phyloP scores from a whole-genome alignment of 2,797 vertebrate genomes.

The Arrhamphus sclerolepis region DNA sequence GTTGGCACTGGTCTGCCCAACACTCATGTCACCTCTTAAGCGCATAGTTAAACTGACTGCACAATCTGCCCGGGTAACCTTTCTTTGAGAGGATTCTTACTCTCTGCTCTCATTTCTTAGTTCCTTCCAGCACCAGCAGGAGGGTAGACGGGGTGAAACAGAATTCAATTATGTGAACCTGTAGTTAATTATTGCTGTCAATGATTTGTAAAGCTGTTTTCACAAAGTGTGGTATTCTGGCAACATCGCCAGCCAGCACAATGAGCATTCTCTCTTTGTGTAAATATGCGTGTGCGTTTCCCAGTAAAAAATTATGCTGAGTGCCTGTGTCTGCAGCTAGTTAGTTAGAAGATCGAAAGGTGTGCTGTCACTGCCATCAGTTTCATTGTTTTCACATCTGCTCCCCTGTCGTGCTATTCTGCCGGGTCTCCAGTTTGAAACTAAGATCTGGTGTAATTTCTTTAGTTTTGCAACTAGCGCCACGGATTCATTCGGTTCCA shows the following conservation, averaged over 20 bases:
- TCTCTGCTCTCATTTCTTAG: conserved; percentile 44
- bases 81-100: conserved; percentile 53
- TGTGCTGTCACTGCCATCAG: conserved; percentile 29
- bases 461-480: conserved; percentile 9
- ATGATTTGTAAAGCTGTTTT: conserved; percentile 78
- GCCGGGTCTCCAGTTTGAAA: background rate
- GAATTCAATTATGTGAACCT: conserved; percentile 75
- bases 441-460: background rate
- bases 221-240: conserved; percentile 77
- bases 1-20: conserved; percentile 56
- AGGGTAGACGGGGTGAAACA: conserved; percentile 49
- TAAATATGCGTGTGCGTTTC: conserved; percentile 29
- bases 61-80: conserved; percentile 68
- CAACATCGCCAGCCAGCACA: conserved; percentile 62
- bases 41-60: conserved; percentile 68
- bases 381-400: conserved; percentile 48
- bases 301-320: conserved; percentile 41
- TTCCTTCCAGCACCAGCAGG: conserved; percentile 52
- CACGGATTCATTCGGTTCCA: conserved; percentile 4
- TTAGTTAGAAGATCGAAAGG: conserved; percentile 52
- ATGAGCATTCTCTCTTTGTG: conserved; percentile 48
- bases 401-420: conserved; percentile 24
- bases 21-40: conserved; percentile 70
- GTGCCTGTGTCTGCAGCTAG: conserved; percentile 49
- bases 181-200: conserved; percentile 78